Conservation (phyloP, 1,140 invertebrate species). For the Cydia splendana region DNA sequence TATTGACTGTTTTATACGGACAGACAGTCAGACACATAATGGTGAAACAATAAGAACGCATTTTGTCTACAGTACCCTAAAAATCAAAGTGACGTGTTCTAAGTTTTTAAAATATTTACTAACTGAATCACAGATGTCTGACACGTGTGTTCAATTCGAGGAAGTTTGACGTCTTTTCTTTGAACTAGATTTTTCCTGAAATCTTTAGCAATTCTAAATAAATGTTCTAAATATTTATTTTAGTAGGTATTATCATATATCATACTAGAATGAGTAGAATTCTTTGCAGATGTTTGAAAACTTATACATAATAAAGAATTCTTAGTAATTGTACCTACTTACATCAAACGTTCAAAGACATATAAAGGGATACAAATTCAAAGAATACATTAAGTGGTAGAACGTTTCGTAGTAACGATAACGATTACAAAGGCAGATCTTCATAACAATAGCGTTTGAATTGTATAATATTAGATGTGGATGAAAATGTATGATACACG, state of each 20-base stretch:
- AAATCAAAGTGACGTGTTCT: neutral
- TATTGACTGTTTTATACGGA: no score
- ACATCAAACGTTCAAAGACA: neutral
- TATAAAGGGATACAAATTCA: neutral
- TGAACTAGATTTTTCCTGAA: constrained; percentile 1
- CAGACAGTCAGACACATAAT: no score
- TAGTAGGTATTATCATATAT: no score
- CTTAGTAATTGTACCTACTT: neutral
- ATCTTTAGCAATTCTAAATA: neutral
- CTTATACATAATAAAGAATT: neutral
- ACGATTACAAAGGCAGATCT: neutral
- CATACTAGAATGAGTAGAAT: neutral
- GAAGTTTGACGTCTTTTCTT: neutral
- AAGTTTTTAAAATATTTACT: neutral
- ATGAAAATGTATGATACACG: neutral
- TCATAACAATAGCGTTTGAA: constrained; percentile 5
- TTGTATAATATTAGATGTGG: neutral
- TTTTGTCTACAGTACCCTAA: no score
- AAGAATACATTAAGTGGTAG: neutral
- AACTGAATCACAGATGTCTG: neutral
- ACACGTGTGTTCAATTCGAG: neutral
- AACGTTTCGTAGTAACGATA: neutral
- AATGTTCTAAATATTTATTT: constrained; percentile 18
- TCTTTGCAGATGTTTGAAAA: neutral
- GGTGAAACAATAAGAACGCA: no score